Percentiles rank a stretch among this genome's conserved stretches.
Conservation (phyloP, 2,888 invertebrate species). For the Brachyopa scutellaris region DNA sequence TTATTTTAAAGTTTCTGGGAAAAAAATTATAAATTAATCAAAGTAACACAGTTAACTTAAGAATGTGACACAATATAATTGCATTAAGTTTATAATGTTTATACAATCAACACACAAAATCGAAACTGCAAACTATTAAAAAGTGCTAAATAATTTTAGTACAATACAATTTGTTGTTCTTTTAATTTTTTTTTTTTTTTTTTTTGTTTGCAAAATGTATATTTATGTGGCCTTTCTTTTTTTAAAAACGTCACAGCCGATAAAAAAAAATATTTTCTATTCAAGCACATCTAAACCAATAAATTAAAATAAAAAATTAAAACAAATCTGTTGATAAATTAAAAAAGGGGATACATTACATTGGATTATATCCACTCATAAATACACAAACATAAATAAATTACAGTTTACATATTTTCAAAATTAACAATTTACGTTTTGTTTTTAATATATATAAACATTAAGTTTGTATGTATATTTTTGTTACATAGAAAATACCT, state of each 20-base stretch:
- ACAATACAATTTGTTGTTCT: too few species aligned
- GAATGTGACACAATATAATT: not conserved
- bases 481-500: conserved; percentile 51
- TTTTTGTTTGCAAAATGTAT: too few species aligned
- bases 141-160: not conserved
- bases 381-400: conserved; percentile 17
- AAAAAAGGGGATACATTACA: conserved; percentile 5
- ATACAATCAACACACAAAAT: conserved; percentile 28
- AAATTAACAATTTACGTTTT: conserved; percentile 37
- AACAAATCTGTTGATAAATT: not conserved
- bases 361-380: conserved; percentile 55
- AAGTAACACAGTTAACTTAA: conserved; percentile 16
- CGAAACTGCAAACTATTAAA: conserved; percentile 10
- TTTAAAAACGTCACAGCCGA: conserved; percentile 57
- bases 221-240: conserved; percentile 23
- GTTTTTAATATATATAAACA: conserved; percentile 13
- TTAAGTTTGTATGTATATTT: conserved; percentile 39
- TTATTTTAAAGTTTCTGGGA: conserved; percentile 14
- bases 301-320: not conserved
- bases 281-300: conserved; percentile 16
- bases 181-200: not conserved
- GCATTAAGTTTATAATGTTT: conserved; percentile 3
- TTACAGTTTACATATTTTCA: not conserved
- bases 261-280: conserved; percentile 24
- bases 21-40: conserved; percentile 19